phyloP scores from a whole-genome alignment of 2,797 vertebrate genomes.

The Gorsachius magnificus region DNA sequence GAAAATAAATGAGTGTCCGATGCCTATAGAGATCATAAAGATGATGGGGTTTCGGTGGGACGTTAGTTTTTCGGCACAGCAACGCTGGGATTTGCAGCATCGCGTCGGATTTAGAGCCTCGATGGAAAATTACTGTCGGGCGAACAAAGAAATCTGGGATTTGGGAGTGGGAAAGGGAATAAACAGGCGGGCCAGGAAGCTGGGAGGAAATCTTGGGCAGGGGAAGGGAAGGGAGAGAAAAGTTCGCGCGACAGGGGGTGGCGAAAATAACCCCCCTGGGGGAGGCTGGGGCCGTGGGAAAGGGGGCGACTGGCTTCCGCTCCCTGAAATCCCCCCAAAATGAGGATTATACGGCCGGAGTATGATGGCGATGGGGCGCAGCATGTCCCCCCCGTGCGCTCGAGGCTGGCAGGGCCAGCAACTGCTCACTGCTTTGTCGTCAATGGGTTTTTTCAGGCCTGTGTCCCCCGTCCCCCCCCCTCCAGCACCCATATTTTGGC shows the following conservation, averaged over 20 bases:
- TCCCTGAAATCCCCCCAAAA: not conserved
- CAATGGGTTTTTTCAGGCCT: fast-evolving
- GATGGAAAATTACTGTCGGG: constrained; percentile 50
- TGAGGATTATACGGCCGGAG: fast-evolving
- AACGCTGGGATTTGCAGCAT: fast-evolving
- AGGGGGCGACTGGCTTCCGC: not conserved
- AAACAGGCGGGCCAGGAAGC: constrained; percentile 64
- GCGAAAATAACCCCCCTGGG: not conserved
- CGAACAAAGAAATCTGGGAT: constrained; percentile 55
- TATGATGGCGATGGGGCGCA: fast-evolving
- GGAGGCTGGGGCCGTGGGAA: not conserved
- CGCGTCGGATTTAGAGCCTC: not conserved
- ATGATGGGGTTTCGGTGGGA: fast-evolving
- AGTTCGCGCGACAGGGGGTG: not conserved
- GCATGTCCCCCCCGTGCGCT: fast-evolving
- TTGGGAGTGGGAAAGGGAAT: constrained; percentile 47
- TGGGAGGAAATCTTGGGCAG: constrained; percentile 49
- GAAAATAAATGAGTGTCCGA: fast-evolving
- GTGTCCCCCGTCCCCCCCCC: too few relatives aligned
- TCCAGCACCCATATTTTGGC: fast-evolving
- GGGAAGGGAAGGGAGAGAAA: constrained; percentile 63
- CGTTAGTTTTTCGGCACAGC: fast-evolving
- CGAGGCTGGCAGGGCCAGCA: fast-evolving
- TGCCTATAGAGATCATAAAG: fast-evolving
- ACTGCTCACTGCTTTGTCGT: fast-evolving